Evolutionary conservation across 2,113 vertebrate species (phyloP).

Genomic region (Boleophthalmus pectinirostris): DNA sequence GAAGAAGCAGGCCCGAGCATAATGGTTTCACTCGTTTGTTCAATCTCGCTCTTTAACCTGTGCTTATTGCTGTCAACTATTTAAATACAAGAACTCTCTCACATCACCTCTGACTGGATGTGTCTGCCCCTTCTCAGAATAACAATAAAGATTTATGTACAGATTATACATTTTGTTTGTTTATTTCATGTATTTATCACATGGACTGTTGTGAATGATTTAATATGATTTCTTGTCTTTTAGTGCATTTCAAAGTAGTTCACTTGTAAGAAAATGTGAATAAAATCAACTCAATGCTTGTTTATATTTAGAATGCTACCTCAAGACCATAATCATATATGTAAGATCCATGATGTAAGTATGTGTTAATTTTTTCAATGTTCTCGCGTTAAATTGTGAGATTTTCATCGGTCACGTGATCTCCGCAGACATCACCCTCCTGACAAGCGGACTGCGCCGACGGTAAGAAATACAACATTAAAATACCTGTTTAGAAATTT

Average conservation of each 20-base stretch:
- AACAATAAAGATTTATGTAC: conserved; percentile 70
- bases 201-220: too few species aligned
- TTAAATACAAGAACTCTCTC: conserved; percentile 51
- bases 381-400: conserved; percentile 43
- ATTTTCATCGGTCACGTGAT: conserved; percentile 40
- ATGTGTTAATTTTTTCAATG: not conserved
- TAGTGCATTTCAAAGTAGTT: not conserved
- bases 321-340: not conserved
- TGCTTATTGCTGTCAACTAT: conserved; percentile 54
- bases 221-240: too few species aligned
- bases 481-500: not conserved
- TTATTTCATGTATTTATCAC: not conserved
- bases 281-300: not conserved
- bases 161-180: conserved; percentile 3
- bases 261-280: not conserved
- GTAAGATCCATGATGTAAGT: too few species aligned
- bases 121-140: conserved; percentile 45
- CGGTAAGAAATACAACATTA: conserved; percentile 29
- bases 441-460: conserved; percentile 25
- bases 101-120: conserved; percentile 31
- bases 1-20: conserved; percentile 69
- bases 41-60: not conserved
- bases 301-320: not conserved
- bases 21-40: not conserved
- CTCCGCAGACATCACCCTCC: conserved; percentile 26